Evolutionary conservation across 2,888 invertebrate species (phyloP).

Genomic region (Lithophane socia): DNA sequence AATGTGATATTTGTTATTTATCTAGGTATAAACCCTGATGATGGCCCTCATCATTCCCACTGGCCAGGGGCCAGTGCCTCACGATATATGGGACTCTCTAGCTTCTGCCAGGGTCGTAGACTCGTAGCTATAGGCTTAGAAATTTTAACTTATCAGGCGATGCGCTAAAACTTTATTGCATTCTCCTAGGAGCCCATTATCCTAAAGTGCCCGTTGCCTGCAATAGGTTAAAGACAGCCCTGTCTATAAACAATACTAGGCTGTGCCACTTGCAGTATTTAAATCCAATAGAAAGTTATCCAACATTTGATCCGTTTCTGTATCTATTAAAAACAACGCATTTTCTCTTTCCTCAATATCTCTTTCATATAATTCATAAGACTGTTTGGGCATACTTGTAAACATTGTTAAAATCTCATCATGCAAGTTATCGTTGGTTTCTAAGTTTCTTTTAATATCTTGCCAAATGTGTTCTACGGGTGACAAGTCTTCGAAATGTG

Average conservation of each 20-base stretch:
- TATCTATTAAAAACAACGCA: slow-evolving; percentile 67
- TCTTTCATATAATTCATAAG: slow-evolving; percentile 61
- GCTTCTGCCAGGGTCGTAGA: too few species aligned
- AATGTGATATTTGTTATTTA: neutral
- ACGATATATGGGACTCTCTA: too few species aligned
- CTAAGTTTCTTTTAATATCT: slow-evolving; percentile 47
- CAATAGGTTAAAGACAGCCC: too few species aligned
- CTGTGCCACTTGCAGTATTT: neutral
- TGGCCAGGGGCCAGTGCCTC: too few species aligned
- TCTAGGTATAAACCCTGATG: neutral
- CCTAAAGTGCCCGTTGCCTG: too few species aligned
- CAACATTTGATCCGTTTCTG: slow-evolving; percentile 64
- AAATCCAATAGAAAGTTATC: slow-evolving; percentile 53
- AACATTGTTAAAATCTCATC: slow-evolving; percentile 30
- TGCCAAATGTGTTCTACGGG: slow-evolving; percentile 74
- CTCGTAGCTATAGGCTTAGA: too few species aligned
- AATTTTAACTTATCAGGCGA: too few species aligned
- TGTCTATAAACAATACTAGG: neutral
- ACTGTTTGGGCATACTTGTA: slow-evolving; percentile 30
- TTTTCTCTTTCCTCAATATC: slow-evolving; percentile 65
- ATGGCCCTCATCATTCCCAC: too few species aligned
- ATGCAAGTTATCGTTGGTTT: slow-evolving; percentile 27
- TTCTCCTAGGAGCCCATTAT: too few species aligned
- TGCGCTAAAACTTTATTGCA: too few species aligned
- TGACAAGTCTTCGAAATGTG: slow-evolving; percentile 72